Conservation (phyloP, 2,113 vertebrate genomes). For the Benitochromis conjunctus region DNA sequence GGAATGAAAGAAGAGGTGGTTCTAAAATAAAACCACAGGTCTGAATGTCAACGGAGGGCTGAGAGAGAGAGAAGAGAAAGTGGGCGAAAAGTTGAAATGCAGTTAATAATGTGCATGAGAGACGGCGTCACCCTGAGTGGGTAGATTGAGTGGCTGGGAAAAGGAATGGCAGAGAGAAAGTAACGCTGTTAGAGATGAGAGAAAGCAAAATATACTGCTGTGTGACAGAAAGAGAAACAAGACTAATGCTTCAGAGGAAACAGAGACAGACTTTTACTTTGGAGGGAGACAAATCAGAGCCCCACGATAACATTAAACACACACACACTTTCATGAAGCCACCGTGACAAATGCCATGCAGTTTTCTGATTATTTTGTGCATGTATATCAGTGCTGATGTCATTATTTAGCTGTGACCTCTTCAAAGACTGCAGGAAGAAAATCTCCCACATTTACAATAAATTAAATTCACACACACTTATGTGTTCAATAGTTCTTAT, state of each 20-base stretch:
- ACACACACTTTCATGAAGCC: background rate
- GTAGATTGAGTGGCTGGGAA: background rate
- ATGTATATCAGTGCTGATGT: background rate
- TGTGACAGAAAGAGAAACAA: background rate
- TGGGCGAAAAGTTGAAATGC: background rate
- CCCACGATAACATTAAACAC: background rate
- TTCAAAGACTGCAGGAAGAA: background rate
- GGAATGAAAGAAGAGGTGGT: background rate
- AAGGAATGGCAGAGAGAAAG: background rate
- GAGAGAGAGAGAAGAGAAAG: constrained; percentile 1
- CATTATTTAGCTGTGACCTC: background rate
- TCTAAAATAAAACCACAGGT: constrained; percentile 4
- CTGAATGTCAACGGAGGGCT: background rate
- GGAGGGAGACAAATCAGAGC: background rate
- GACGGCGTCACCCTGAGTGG: background rate
- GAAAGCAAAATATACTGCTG: background rate
- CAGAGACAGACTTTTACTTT: background rate
- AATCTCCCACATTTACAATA: background rate
- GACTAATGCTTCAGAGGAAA: background rate
- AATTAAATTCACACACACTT: fast-evolving
- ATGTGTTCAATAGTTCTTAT: fast-evolving
- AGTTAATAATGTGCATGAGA: background rate
- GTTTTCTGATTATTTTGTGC: background rate
- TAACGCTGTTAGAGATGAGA: background rate
- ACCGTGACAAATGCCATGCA: fast-evolving